These are phyloP conservation scores for Tretioscincus oriximinensis DNA, from an alignment of 2,113 vertebrate genomes.

Conservation along the genomic window DNA sequence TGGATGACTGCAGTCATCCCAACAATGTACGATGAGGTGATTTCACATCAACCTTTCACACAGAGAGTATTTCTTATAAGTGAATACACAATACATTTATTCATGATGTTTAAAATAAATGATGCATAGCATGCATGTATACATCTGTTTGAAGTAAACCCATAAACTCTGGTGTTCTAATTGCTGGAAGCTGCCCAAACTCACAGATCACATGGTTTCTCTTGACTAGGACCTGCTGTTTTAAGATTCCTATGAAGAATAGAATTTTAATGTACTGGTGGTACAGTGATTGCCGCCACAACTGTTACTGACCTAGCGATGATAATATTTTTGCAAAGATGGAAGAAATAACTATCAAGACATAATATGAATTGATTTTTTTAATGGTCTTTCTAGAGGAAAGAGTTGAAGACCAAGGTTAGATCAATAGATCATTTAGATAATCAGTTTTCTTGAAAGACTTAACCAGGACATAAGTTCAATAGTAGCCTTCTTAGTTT, in stretches of 20 bases:
- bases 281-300: too few relatives aligned
- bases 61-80: not conserved
- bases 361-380: not conserved
- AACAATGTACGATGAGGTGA: not conserved
- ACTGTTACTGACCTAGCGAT: not conserved
- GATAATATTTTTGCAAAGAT: not conserved
- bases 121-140: not conserved
- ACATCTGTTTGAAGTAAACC: not conserved
- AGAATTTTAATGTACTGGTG: not conserved
- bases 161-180: not conserved
- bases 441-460: too few relatives aligned
- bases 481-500: too few relatives aligned
- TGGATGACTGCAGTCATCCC: not conserved
- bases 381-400: not conserved
- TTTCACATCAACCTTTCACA: not conserved
- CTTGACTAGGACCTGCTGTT: not conserved
- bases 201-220: not conserved
- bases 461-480: too few relatives aligned
- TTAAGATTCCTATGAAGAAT: not conserved
- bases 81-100: not conserved
- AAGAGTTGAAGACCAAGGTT: not conserved
- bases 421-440: too few relatives aligned
- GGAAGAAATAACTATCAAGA: not conserved
- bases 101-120: constrained; percentile 2
- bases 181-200: not conserved